phyloP scores from a whole-genome alignment of 2,113 vertebrate genomes.

The Gulo gulo region DNA sequence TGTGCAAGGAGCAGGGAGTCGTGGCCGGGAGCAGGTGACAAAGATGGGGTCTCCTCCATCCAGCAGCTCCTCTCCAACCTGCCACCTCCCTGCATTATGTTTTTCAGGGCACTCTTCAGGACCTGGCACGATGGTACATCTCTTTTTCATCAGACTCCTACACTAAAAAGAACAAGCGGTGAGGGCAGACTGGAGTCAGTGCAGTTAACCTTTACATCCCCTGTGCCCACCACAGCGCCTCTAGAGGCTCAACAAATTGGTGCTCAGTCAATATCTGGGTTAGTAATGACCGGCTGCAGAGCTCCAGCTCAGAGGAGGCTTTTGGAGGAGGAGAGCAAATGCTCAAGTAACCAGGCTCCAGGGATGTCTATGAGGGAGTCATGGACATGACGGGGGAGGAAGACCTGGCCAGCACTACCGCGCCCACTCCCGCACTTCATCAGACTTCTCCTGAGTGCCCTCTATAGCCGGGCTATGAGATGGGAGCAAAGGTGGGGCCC shows the following conservation, averaged over 20 bases:
- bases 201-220: background rate
- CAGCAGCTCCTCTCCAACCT: background rate
- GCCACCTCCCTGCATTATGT: too few species aligned
- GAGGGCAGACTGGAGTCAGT: background rate
- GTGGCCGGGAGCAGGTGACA: background rate
- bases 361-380: background rate
- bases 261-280: background rate
- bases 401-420: background rate
- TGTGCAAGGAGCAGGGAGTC: background rate
- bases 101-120: background rate
- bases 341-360: background rate
- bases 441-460: background rate
- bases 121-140: background rate
- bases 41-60: background rate
- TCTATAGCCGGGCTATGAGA: background rate
- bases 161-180: accelerated
- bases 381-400: too few species aligned
- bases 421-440: background rate
- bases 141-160: background rate
- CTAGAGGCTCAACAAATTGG: background rate
- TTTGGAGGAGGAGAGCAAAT: too few species aligned
- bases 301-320: background rate
- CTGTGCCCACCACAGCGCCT: background rate
- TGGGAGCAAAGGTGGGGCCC: background rate
- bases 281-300: background rate